Evolutionary conservation across 64 coral and sea anemone genomes (phyloP).

Genomic region (Platygyra sinensis): DNA sequence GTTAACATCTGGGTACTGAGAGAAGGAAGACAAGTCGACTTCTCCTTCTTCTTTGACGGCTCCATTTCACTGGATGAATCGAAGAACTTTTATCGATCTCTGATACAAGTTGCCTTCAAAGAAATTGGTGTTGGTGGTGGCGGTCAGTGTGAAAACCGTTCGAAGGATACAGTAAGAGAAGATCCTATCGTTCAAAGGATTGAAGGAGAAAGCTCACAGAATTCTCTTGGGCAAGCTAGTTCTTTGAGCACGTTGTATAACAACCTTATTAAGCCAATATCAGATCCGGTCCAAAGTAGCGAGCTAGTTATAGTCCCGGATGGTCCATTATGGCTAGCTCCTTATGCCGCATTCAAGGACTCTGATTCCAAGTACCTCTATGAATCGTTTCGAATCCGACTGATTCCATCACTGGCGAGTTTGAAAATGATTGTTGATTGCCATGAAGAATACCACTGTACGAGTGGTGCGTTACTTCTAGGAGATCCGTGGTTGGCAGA

Average conservation of each 20-base stretch:
- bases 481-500: not conserved
- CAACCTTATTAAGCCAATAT: not conserved
- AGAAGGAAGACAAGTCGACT: not conserved
- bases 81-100: too few species aligned
- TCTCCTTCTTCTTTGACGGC: too few species aligned
- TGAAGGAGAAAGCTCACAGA: not conserved
- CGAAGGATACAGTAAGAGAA: not conserved
- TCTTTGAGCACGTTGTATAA: not conserved
- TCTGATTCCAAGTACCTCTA: not conserved
- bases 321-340: not conserved
- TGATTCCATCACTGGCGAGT: not conserved
- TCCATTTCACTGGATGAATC: not conserved
- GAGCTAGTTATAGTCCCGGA: not conserved
- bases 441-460: not conserved
- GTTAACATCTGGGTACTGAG: not conserved
- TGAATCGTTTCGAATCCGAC: not conserved
- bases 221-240: not conserved
- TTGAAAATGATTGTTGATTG: conserved; percentile 8
- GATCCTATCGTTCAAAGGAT: not conserved
- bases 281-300: not conserved
- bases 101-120: not conserved
- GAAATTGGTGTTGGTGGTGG: not conserved
- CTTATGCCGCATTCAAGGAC: not conserved
- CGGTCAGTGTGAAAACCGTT: not conserved
- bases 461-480: not conserved